phyloP scores from a whole-genome alignment of 2,113 vertebrate genomes.

The Boulengeromyrus knoepffleri region DNA sequence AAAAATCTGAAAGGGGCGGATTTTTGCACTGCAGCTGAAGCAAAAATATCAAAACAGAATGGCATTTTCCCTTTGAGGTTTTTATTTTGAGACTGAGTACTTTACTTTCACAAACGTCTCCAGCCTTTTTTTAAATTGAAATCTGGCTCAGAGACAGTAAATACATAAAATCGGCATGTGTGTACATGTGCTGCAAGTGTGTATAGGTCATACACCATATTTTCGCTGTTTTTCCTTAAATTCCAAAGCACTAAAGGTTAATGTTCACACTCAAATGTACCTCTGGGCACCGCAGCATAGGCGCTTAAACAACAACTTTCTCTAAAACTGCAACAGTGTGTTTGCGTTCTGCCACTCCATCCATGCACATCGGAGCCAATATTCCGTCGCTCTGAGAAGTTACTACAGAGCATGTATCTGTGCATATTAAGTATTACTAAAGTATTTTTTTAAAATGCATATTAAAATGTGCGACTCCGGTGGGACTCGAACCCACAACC shows the following conservation, averaged over 20 bases:
- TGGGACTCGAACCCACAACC: slow-evolving; percentile 28
- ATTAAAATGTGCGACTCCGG: slow-evolving; percentile 15
- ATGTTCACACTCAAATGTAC: background rate
- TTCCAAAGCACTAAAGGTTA: background rate
- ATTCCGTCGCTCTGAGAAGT: background rate
- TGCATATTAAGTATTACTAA: background rate
- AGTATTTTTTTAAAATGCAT: too few species aligned
- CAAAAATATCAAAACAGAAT: background rate
- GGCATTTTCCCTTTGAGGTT: background rate
- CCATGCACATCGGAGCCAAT: background rate
- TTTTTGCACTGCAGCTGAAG: background rate
- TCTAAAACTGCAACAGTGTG: background rate
- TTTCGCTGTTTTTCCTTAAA: background rate
- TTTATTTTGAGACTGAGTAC: background rate
- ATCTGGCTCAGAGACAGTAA: background rate
- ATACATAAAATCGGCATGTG: background rate
- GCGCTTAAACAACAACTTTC: background rate
- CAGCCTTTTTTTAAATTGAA: background rate
- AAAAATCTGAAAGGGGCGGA: background rate
- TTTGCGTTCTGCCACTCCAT: background rate
- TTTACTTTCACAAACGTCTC: background rate
- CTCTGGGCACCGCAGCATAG: background rate
- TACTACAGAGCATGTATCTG: background rate
- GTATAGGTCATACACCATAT: background rate
- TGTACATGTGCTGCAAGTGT: background rate